Base-by-base conservation (phyloP, 2,113 vertebrate genomes). In the Thoracochromis brauschi region DNA sequence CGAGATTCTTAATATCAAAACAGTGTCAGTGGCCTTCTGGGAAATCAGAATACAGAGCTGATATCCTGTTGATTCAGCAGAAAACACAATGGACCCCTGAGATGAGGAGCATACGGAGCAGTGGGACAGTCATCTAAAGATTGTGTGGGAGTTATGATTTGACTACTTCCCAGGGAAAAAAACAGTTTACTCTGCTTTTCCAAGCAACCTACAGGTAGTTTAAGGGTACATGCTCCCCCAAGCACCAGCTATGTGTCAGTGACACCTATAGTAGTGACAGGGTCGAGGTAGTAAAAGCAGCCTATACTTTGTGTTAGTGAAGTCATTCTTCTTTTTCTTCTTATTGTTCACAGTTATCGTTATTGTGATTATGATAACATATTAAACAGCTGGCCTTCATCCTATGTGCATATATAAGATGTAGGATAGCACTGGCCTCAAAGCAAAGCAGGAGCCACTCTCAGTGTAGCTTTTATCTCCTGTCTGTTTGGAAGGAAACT, bases 21-120 rank as follows among this genome's bases (percentile, higher is more conserved):
- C 80, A 1, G 63, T 71, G 80, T 58, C 71, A 54, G 84, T 5
- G 87, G 91, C 85, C 93, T 87, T 89, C 90, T 93, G 93, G 93
- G 90, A 93, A 92, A 94, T 92, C 84, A 24, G 78, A 53, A 83
- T 63, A 19, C 71, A 78, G 73, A 60, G 68, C 40, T 9, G 49
- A 53, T 14, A 14, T 85, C 84, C 57, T 81, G 90, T 29, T 55
- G 86, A 92, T 24, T 93, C 90, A 86, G 88, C 89, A 87, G 40
- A 88, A 90, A 88, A 85, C 51, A 80, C 68, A 79, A 80, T 79
- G 78, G 55, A 33, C 31, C 86, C 86, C 84, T 73, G 71, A 86
- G 91, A 90, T 85, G 68, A 81, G 73, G 55, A 91, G 82, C 87
- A 88, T 86, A 88, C 71, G 90, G 88, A 81, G 21, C 84, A 88